Evolutionary conservation across 2,888 invertebrate species (phyloP).

Genomic region (Eupithecia tripunctaria): DNA sequence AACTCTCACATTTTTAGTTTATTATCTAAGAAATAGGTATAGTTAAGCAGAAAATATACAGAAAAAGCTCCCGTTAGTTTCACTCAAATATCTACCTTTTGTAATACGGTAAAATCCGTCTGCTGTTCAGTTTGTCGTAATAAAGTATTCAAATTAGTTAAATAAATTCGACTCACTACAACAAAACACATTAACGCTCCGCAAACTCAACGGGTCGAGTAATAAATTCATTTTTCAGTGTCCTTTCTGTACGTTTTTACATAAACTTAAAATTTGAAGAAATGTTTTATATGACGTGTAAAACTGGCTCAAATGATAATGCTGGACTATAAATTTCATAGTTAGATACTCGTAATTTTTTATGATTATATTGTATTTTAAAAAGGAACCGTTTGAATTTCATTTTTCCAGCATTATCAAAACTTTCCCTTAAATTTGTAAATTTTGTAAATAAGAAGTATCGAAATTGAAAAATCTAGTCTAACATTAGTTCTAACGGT

Average conservation of each 20-base stretch:
- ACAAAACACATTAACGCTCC: constrained; percentile 13
- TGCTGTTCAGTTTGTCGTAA: background rate
- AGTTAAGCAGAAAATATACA: background rate
- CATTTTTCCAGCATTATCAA: constrained; percentile 16
- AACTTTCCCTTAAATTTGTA: constrained; percentile 43
- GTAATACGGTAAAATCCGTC: background rate
- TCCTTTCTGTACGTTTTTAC: constrained; percentile 15
- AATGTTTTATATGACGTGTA: background rate
- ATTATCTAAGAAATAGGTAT: background rate
- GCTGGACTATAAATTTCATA: background rate
- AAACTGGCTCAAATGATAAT: constrained; percentile 4
- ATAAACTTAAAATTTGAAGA: background rate
- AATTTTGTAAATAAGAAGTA: constrained; percentile 42
- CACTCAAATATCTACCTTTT: background rate
- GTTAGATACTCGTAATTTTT: background rate
- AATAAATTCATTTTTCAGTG: constrained; percentile 30
- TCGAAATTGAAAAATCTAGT: constrained; percentile 71
- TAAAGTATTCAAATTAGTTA: constrained; percentile 23
- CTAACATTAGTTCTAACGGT: constrained; percentile 82
- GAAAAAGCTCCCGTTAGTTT: background rate
- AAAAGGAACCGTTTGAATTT: background rate
- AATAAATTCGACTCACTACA: constrained; percentile 29
- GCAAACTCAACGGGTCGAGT: constrained; percentile 29
- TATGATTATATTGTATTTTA: background rate
- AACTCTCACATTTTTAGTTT: background rate